Conservation (phyloP, 2,113 vertebrate species). For the Barnardius zonarius region DNA sequence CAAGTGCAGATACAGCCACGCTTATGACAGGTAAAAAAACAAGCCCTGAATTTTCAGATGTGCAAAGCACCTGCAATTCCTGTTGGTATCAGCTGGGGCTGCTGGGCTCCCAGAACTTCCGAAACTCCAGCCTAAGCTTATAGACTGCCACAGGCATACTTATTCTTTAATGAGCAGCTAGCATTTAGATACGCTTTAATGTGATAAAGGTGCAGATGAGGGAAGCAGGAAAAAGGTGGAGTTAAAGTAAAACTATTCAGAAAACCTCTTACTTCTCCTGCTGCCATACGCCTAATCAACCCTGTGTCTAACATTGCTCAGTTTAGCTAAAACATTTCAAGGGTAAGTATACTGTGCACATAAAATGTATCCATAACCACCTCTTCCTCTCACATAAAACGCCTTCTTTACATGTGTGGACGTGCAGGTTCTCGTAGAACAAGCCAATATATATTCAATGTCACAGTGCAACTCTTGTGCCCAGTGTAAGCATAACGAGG, state of each 20-base stretch:
- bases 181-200: conserved; percentile 35
- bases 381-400: conserved; percentile 1
- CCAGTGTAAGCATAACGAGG: not conserved
- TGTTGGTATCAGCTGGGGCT: not conserved
- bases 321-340: conserved; percentile 8
- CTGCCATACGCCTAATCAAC: not conserved
- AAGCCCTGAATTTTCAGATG: not conserved
- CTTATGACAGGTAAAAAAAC: not conserved
- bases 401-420: not conserved
- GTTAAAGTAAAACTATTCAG: not conserved
- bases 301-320: not conserved
- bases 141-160: conserved; percentile 6
- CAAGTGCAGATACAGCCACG: not conserved
- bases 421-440: not conserved
- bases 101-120: not conserved
- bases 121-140: not conserved
- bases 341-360: not conserved
- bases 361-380: not conserved
- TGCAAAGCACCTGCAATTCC: not conserved
- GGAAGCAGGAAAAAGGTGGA: not conserved
- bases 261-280: not conserved
- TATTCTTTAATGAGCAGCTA: conserved; percentile 50
- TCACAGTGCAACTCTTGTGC: not conserved
- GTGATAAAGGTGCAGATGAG: not conserved
- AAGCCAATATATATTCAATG: not conserved